Evolutionary conservation across 64 coral and sea anemone species (phyloP).

Genomic region (Montipora foliosa): DNA sequence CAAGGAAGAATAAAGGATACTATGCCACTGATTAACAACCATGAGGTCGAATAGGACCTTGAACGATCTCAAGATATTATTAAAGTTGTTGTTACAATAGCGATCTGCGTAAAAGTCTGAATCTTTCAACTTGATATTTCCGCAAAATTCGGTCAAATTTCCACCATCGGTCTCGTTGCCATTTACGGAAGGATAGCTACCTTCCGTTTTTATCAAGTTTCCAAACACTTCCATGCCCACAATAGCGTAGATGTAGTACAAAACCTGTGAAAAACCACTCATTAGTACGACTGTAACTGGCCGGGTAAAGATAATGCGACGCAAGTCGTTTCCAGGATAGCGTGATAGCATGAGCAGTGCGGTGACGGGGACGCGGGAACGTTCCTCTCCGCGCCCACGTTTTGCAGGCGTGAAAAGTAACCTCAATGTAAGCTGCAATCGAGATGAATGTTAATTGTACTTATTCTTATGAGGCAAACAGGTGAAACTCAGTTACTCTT

Average conservation of each 20-base stretch:
- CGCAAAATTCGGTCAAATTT: conserved; percentile 81
- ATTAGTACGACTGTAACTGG: not conserved
- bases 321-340: too few relatives aligned
- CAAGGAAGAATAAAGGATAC: conserved; percentile 84
- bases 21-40: conserved; percentile 99
- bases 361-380: too few relatives aligned
- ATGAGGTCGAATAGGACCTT: conserved; percentile 97
- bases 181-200: conserved; percentile 42
- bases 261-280: conserved; percentile 51
- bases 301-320: too few relatives aligned
- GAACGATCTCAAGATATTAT: conserved; percentile 85
- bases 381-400: too few relatives aligned
- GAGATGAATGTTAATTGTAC: too few relatives aligned
- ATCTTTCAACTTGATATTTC: conserved; percentile 85
- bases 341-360: too few relatives aligned
- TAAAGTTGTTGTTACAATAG: conserved; percentile 97
- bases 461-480: not conserved
- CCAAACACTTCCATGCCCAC: conserved; percentile 94
- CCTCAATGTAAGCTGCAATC: too few relatives aligned
- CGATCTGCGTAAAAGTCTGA: conserved; percentile 86
- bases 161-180: not conserved
- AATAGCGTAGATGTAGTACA: conserved; percentile 92
- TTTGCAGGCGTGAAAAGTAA: too few relatives aligned
- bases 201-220: conserved; percentile 69
- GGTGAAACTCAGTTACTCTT: not conserved